These are phyloP conservation scores for Cantharis rustica DNA, from an alignment of 2,888 invertebrate genomes.

Conservation along the genomic window DNA sequence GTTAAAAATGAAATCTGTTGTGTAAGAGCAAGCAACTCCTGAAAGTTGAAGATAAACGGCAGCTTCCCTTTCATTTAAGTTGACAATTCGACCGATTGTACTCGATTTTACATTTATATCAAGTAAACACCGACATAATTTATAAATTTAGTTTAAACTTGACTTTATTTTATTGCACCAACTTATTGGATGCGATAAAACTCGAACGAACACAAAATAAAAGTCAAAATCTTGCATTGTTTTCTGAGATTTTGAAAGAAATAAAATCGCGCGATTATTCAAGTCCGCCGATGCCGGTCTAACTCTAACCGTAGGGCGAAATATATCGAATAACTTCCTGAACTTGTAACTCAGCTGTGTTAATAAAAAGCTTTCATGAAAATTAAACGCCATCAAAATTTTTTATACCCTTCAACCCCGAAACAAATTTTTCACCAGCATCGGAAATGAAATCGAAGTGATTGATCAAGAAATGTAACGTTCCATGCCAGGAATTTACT, in stretches of 20 bases:
- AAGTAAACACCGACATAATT: neutral
- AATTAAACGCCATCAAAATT: neutral
- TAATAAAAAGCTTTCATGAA: neutral
- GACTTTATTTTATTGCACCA: neutral
- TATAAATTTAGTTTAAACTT: neutral
- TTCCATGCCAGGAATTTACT: neutral
- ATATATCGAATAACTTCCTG: neutral
- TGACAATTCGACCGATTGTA: neutral
- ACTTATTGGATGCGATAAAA: neutral
- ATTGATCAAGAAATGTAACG: neutral
- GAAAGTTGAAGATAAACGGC: slow-evolving; percentile 46
- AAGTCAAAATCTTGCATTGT: neutral
- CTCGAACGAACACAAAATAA: neutral
- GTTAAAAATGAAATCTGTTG: slow-evolving; percentile 38
- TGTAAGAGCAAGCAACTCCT: slow-evolving; percentile 41
- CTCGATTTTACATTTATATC: neutral
- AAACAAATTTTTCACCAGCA: neutral
- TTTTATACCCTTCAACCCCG: neutral
- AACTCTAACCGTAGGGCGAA: neutral
- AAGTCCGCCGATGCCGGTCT: neutral
- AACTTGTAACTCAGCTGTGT: neutral
- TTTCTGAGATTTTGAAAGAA: neutral
- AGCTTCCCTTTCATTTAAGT: slow-evolving; percentile 31
- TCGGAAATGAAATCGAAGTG: neutral
- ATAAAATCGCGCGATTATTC: neutral